Evolutionary conservation across 2,797 vertebrate genomes (phyloP).

Genomic region (Danio choprae): DNA sequence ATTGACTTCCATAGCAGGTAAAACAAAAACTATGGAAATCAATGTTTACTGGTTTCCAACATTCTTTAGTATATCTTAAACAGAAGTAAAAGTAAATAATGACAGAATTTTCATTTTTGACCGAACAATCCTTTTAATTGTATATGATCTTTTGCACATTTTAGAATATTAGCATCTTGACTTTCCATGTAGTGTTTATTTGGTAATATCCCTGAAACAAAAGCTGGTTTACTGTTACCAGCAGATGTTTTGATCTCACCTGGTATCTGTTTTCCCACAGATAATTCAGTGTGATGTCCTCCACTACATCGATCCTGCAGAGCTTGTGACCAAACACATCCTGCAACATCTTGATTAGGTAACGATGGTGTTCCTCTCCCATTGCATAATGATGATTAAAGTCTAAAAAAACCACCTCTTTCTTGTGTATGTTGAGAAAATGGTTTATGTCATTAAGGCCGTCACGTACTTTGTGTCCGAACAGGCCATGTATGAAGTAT

Average conservation of each 20-base stretch:
- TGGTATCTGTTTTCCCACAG: conserved; percentile 91
- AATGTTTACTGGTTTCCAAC: too few relatives aligned
- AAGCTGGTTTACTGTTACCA: too few relatives aligned
- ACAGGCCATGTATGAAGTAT: conserved; percentile 96
- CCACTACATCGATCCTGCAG: conserved; percentile 82
- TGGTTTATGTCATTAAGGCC: conserved; percentile 88
- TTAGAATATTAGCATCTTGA: too few relatives aligned
- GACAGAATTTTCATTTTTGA: too few relatives aligned
- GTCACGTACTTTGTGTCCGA: conserved; percentile 92
- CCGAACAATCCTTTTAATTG: too few relatives aligned
- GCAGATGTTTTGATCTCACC: conserved; percentile 69
- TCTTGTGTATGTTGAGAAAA: conserved; percentile 86
- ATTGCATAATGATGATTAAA: conserved; percentile 99
- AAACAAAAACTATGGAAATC: too few relatives aligned
- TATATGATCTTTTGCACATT: too few relatives aligned
- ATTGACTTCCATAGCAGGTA: too few relatives aligned
- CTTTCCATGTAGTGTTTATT: too few relatives aligned
- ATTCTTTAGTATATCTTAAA: too few relatives aligned
- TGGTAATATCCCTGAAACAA: too few relatives aligned
- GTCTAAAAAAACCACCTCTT: conserved; percentile 92
- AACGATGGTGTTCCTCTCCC: conserved; percentile 85
- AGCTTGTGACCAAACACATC: conserved; percentile 90
- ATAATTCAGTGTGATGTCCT: conserved; percentile 85
- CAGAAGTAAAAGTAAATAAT: too few relatives aligned
- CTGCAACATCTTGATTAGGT: conserved; percentile 85